These are phyloP conservation scores for Eremobia ochroleuca DNA, from an alignment of 2,888 invertebrate species.

Conservation along the genomic window DNA sequence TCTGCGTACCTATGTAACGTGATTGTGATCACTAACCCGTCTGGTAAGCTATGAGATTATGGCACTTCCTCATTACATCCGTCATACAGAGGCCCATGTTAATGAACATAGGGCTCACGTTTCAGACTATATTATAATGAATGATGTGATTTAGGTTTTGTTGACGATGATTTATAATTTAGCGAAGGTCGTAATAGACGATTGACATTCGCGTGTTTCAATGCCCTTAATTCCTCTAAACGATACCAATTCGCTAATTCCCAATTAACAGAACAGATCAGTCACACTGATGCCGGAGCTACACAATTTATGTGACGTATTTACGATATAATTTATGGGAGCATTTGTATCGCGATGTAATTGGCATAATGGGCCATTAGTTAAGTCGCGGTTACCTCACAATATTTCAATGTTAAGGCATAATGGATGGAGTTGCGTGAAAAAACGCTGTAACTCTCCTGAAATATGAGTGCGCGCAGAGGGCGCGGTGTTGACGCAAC, in stretches of 20 bases:
- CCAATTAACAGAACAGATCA: conserved; percentile 50
- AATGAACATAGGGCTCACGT: not conserved
- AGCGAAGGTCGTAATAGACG: not conserved
- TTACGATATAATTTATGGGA: conserved; percentile 53
- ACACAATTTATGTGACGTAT: conserved; percentile 43
- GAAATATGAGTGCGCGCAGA: conserved; percentile 58
- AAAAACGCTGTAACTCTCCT: conserved; percentile 60
- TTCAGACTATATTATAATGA: not conserved
- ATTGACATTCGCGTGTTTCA: conserved; percentile 37
- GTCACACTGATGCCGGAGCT: conserved; percentile 12
- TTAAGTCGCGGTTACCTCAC: conserved; percentile 57
- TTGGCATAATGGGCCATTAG: conserved; percentile 64
- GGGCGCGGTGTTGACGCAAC: conserved; percentile 65
- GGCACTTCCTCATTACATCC: not conserved
- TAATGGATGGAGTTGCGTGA: conserved; percentile 67
- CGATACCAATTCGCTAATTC: conserved; percentile 35
- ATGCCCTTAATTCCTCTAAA: conserved; percentile 24
- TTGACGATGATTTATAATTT: not conserved
- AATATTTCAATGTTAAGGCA: conserved; percentile 58
- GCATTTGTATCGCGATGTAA: conserved; percentile 44
- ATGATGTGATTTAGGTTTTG: not conserved
- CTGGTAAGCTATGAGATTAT: not conserved
- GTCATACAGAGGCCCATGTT: not conserved
- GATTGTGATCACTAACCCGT: not conserved
- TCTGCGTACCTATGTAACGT: not conserved